These are phyloP conservation scores for Ditula angustiorana DNA, from an alignment of 2,888 invertebrate genomes.

Conservation along the genomic window DNA sequence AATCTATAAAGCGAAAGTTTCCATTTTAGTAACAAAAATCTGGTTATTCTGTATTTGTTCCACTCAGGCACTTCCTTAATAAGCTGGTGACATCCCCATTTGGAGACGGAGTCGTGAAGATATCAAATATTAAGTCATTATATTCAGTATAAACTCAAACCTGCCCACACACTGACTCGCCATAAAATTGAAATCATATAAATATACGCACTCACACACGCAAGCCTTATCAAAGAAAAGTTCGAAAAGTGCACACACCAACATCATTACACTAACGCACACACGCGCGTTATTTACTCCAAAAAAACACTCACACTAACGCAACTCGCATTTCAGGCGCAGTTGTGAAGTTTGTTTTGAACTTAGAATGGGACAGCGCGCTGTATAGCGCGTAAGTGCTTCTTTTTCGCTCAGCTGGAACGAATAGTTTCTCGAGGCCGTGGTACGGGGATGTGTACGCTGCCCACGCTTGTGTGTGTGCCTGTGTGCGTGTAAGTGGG, in stretches of 20 bases:
- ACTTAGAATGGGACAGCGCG: constrained; percentile 6
- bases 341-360: not conserved
- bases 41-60: no score
- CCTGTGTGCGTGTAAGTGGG: constrained; percentile 76
- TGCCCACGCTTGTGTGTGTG: constrained; percentile 49
- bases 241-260: constrained; percentile 52
- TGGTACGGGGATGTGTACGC: constrained; percentile 48
- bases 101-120: constrained; percentile 21
- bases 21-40: no score
- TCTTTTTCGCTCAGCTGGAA: constrained; percentile 16
- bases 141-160: constrained; percentile 35
- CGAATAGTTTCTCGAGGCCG: not conserved
- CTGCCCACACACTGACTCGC: constrained; percentile 38
- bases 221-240: constrained; percentile 49
- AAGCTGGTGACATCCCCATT: constrained; percentile 5
- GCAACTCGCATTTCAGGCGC: not conserved
- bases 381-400: not conserved
- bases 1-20: no score
- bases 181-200: constrained; percentile 39
- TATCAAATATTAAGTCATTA: constrained; percentile 36
- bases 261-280: constrained; percentile 50
- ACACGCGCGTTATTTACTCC: constrained; percentile 59
- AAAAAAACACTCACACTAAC: constrained; percentile 57
- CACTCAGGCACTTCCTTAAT: not conserved
- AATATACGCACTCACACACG: constrained; percentile 39